Evolutionary conservation across 2,888 invertebrate species (phyloP), one percentile per base, ranked within the genome.

Genomic region (Corythucha ciliata): DNA sequence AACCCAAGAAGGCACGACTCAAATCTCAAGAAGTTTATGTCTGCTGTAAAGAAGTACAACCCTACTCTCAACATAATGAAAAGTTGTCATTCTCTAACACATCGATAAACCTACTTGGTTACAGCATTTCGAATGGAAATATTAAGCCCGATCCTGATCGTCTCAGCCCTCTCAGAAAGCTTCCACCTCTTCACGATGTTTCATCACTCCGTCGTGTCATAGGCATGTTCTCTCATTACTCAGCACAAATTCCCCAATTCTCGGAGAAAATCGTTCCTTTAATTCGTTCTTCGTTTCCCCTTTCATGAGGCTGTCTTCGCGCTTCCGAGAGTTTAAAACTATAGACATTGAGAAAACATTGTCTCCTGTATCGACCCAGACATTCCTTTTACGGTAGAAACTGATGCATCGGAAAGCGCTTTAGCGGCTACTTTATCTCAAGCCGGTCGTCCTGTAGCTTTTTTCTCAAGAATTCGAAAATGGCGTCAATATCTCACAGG

Each of bases 21-120:
- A 44, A 42, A 26, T 25, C 10, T 41, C 1, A n/a, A 24, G 1
- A 29, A 21, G n/a, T 22, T 50, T 3, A 29, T 22, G 22, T n/a
- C 4, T n/a, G 36, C 53, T 21, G 18, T 42, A 10, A 24, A 46
- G 20, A 51, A 51, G 25, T 42, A 32, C 20, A 14, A 22, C 20
- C 24, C 51, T 4, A 45, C 37, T 8, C 46, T 54, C 26, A 51
- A 51, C 32, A n/a, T n/a, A 18, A 41, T 8, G 29, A 40, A 20
- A 47, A 54, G 22, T 45, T 52, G 14, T 27, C 34, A 18, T 52
- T 34, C 29, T 33, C 16, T n/a, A 22, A 32, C 10, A 33, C 25
- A 18, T 40, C 26, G n/a, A 26, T 47, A 3, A 40, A 14, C n/a
- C 39, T 48, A 10, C 27, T 48, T 12, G 48, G 40, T 7, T 22